Evolutionary conservation across 2,888 invertebrate species (phyloP), one percentile per base, ranked within the genome.

Genomic region (Drosophila lutescens): DNA sequence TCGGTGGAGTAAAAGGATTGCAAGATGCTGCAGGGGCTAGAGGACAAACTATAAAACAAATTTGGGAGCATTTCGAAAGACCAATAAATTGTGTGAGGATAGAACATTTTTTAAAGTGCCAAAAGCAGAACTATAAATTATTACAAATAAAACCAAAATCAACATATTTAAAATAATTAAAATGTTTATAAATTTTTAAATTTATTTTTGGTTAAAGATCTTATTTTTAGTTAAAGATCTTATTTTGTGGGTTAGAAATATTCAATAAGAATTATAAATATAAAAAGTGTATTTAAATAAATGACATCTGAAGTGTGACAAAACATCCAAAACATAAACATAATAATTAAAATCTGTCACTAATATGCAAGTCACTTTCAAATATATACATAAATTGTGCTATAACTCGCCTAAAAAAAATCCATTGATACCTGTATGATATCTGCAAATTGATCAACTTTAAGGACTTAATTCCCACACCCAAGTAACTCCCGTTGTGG

Each of bases 1-100:
- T n/a, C 10, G 26, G n/a, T 13, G 20, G 10, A 51, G 8, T 38
- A 23, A 36, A 32, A 40, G 26, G 7, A 26, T 26, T 43, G 13
- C 32, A 50, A 20, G 26, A 2, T 23, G 30, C 36, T 32, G 10
- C 23, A 47, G 26, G 34, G 36, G 20, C 30, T 26, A 13, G 12
- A 17, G 41, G 40, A 13, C 9, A 32, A 15, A 47, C 46, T 59
- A 41, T 15, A 32, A 34, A 47, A 17, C 41, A 34, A 20, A 50
- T 36, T 30, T 20, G n/a, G 7, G 8, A 13, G 20, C 44, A 43
- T 38, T 20, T 17, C 23, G 30, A 20, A 30, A 15, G 36, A 17
- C 10, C 2, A 7, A 38, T 51, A 38, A 65, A 26, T 40, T 17
- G 34, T 38, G 13, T 2, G 7, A 17, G 17, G 5, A 10, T 6